Conservation (phyloP, 2,113 vertebrate genomes). For the Xenopus laevis region DNA sequence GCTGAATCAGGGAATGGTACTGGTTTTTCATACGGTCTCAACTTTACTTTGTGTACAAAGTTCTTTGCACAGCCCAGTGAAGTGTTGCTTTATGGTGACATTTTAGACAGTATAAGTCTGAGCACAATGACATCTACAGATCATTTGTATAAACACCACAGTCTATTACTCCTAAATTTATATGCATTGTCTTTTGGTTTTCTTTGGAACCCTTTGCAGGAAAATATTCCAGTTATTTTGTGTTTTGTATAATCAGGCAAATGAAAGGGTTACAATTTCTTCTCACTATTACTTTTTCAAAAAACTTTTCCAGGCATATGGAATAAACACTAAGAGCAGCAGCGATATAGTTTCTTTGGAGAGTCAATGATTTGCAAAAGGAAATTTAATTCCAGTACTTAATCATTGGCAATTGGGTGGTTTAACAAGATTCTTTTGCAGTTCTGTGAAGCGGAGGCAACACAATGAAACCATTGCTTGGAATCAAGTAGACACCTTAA, state of each 20-base stretch:
- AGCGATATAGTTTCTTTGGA: constrained; percentile 4
- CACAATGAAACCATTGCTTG: constrained; percentile 46
- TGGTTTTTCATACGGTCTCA: no score
- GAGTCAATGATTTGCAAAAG: constrained; percentile 25
- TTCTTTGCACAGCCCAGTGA: no score
- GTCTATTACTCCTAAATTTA: no score
- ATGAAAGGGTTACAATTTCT: neutral
- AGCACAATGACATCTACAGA: no score
- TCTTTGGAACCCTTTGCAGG: no score
- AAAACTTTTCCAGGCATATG: neutral
- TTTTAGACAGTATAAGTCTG: no score
- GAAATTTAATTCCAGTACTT: constrained; percentile 53
- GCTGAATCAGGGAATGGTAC: no score
- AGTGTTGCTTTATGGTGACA: no score
- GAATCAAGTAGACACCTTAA: constrained; percentile 47
- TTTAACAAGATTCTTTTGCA: constrained; percentile 55
- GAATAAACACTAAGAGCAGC: constrained; percentile 17
- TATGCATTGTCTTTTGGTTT: no score
- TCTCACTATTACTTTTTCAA: neutral
- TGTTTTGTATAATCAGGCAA: neutral
- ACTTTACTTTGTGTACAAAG: no score
- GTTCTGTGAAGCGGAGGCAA: constrained; percentile 40
- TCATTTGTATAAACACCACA: no score
- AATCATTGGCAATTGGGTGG: constrained; percentile 50
- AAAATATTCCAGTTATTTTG: no score